These are phyloP conservation scores for Yponomeuta plumbellus DNA, from an alignment of 2,888 invertebrate species.

Conservation along the genomic window DNA sequence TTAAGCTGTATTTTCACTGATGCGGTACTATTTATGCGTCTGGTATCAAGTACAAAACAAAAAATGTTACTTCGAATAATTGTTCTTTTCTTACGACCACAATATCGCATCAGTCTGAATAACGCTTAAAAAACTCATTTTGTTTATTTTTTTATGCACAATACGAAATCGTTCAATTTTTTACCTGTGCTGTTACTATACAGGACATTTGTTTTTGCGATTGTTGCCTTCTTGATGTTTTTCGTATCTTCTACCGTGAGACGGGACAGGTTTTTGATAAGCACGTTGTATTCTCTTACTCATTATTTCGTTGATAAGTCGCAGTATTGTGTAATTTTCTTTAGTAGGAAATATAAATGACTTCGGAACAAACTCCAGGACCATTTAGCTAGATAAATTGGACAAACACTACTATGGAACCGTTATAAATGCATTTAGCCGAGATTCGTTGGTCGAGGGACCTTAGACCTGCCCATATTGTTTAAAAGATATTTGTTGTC, in stretches of 20 bases:
- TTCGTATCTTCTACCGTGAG: too few relatives aligned
- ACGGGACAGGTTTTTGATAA: neutral
- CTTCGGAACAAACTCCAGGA: slow-evolving; percentile 1
- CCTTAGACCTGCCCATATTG: neutral
- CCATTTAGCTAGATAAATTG: slow-evolving; percentile 19
- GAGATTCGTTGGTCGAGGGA: slow-evolving; percentile 18
- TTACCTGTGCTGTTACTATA: neutral
- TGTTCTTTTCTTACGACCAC: too few relatives aligned
- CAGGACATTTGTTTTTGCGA: neutral
- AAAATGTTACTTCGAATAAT: too few relatives aligned
- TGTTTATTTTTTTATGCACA: neutral
- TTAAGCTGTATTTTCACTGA: neutral
- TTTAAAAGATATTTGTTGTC: slow-evolving; percentile 15
- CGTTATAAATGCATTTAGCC: slow-evolving; percentile 4
- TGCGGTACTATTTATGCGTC: neutral
- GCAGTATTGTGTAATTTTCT: neutral
- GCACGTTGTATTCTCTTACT: slow-evolving; percentile 4
- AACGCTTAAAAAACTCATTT: neutral
- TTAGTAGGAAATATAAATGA: neutral
- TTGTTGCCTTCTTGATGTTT: neutral
- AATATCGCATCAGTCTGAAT: too few relatives aligned
- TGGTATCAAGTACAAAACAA: neutral
- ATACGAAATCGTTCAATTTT: neutral
- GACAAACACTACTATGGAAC: slow-evolving; percentile 11
- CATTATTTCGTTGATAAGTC: slow-evolving; percentile 1